Evolutionary conservation across 2,797 vertebrate genomes (phyloP).

Genomic region (Petrocephalus schoutedeni): DNA sequence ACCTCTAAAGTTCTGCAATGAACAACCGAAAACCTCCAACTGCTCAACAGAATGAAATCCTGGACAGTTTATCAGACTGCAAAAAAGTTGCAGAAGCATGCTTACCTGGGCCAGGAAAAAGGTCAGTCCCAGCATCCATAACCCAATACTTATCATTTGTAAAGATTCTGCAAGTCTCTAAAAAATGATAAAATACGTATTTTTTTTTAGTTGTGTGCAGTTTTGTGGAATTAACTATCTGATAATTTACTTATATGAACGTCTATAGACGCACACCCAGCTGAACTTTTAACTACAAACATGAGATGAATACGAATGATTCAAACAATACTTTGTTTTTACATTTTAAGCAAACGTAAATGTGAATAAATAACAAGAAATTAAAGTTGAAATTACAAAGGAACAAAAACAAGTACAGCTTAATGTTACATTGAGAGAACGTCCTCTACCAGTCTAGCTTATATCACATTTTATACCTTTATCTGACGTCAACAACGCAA

Average conservation of each 20-base stretch:
- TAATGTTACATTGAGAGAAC: background rate
- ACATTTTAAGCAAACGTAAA: background rate
- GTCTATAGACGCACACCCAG: background rate
- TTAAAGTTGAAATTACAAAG: background rate
- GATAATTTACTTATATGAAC: background rate
- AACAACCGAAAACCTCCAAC: background rate
- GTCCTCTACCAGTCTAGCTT: background rate
- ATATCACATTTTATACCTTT: too few species aligned
- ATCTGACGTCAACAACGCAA: too few species aligned
- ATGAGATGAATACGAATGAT: background rate
- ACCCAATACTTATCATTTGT: background rate
- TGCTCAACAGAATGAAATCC: background rate
- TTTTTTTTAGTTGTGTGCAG: background rate
- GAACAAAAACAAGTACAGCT: background rate
- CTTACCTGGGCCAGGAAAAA: background rate
- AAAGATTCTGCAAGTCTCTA: background rate
- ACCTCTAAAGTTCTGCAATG: background rate
- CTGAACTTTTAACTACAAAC: background rate
- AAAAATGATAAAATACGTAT: background rate
- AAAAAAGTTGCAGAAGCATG: background rate
- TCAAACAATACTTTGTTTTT: background rate
- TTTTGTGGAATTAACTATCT: background rate
- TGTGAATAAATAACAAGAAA: background rate
- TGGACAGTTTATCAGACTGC: background rate
- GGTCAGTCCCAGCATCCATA: background rate